Base-by-base conservation (phyloP, 2,888 invertebrate genomes). In the Drosophila merina region DNA sequence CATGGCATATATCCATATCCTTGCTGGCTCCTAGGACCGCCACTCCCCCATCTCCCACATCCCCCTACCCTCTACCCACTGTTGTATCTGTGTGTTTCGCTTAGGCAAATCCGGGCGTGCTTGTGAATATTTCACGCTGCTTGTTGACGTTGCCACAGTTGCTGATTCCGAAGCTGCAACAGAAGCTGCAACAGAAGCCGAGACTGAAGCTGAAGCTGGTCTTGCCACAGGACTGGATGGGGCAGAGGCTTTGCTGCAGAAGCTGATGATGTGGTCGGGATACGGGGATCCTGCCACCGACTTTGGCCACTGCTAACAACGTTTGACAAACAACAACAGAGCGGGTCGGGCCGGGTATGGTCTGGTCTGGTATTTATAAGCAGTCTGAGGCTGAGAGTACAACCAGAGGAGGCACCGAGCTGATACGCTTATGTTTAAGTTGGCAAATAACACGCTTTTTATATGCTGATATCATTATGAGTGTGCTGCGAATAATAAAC, bases 361-460 rank as follows among this genome's bases (percentile, higher is more conserved):
- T 14, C 40, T 6, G 12, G 14, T 4, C 20, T 44, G 8, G 66
- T 45, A 25, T 26, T 63, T 59, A 60, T 49, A 60, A 30, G 63
- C 50, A 14, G 14, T 12, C 8, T 42, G 14, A 14, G 14, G n/a
- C 30, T 10, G 30, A 14, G 12, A 6, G 14, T 0, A 14, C 10
- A 20, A 25, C 12, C 25, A 5, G 12, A 12, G 33, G 14, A 33
- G 33, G 25, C 26, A 6, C 10, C 8, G 40, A 30, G 50, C 38
- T 74, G 72, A 72, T 74, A 74, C 45, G 67, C 67, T 67, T 74
- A 57, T 67, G 59, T 57, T 74, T 74, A 74, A 73, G 74, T 73
- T 74, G 72, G 68, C 74, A 74, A 72, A 72, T 73, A 73, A 73
- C 74, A 72, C 74, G 42, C 67, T 67, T 74, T 74, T 74, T 74